A percentile compares a stretch with the other conserved stretches of the same genome.
phyloP scores from a whole-genome alignment of 2,888 invertebrate species.

The Odontomyia ornata region DNA sequence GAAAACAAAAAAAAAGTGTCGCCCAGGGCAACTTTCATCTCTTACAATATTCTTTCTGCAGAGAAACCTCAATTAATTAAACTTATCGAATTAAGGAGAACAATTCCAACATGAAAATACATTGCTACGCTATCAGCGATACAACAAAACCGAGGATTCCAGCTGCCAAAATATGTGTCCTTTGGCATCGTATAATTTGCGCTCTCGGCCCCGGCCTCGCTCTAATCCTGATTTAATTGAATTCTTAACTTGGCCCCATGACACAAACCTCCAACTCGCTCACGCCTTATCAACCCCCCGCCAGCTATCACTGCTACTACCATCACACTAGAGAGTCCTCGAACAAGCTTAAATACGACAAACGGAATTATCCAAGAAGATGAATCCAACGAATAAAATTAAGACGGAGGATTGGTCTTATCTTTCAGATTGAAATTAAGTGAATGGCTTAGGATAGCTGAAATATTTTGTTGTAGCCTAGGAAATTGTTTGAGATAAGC shows the following conservation, averaged over 20 bases:
- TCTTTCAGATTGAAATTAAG: slow-evolving; percentile 47
- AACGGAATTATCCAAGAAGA: slow-evolving; percentile 41
- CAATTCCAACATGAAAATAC: slow-evolving; percentile 37
- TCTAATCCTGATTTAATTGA: slow-evolving; percentile 50
- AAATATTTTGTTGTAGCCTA: slow-evolving; percentile 45
- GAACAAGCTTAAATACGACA: slow-evolving; percentile 40
- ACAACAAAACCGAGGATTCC: slow-evolving; percentile 27
- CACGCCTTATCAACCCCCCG: background rate
- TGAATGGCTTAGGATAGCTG: slow-evolving; percentile 49
- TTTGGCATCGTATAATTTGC: slow-evolving; percentile 49
- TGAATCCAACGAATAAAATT: slow-evolving; percentile 46
- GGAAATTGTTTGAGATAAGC: slow-evolving; percentile 32
- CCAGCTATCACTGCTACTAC: background rate
- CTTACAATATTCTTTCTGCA: background rate
- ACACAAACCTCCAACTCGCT: background rate
- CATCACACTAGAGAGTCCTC: background rate
- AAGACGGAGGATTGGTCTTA: slow-evolving; percentile 46
- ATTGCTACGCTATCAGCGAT: slow-evolving; percentile 32
- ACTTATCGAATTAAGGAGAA: slow-evolving; percentile 50
- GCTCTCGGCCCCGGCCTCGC: slow-evolving; percentile 41
- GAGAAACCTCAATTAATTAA: slow-evolving; percentile 49
- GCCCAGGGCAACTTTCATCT: background rate
- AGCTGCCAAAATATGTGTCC: slow-evolving; percentile 41
- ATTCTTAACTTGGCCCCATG: slow-evolving; percentile 35
- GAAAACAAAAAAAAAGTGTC: background rate